Base-by-base conservation (phyloP, 1,140 invertebrate species). In the Delia radicum region DNA sequence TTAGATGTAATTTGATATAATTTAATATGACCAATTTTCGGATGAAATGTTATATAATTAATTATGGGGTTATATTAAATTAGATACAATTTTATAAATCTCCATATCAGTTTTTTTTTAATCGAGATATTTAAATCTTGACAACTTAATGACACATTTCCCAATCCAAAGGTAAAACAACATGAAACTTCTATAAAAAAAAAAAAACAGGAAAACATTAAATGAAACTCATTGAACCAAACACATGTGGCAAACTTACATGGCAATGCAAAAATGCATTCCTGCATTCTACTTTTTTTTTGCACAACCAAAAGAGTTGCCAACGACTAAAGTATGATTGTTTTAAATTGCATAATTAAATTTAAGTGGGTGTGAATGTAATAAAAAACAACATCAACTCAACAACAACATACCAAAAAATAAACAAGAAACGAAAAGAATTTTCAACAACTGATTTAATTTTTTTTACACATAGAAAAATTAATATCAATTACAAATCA, bases 401-500 rank as follows among this genome's bases (percentile, higher is more conserved):
- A 10, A 42, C 3, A 42, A n/a, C n/a, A 3, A 42, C 37, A 42
- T 5, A 13, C 37, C 37, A 42, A 33, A 33, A 12, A 33, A 33
- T 21, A 18, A 55, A 55, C 46, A 55, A 55, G n/a, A 21, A 55
- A 55, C 48, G 48, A 55, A 10, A 55, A n/a, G 48, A n/a, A 21
- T 21, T 21, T 18, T 8, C 48, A 55, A 55, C 48, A 21, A 55
- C 21, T 55, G 42, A 48, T 4, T 55, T n/a, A 21, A 21, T 55
- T 55, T 55, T 55, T 18, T 55, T 55, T 55, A 21, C 24, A 21
- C 7, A 55, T 55, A 55, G 48, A 29, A 69, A 69, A 69, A 69
- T 69, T 69, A 69, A 69, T 69, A 69, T 69, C 65, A 69, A 10
- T 69, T 69, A 69, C 65, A 69, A 33, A 69, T 13, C 63, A 63